Conservation (phyloP, 1,140 invertebrate species). For the Drosophila subobscura region DNA sequence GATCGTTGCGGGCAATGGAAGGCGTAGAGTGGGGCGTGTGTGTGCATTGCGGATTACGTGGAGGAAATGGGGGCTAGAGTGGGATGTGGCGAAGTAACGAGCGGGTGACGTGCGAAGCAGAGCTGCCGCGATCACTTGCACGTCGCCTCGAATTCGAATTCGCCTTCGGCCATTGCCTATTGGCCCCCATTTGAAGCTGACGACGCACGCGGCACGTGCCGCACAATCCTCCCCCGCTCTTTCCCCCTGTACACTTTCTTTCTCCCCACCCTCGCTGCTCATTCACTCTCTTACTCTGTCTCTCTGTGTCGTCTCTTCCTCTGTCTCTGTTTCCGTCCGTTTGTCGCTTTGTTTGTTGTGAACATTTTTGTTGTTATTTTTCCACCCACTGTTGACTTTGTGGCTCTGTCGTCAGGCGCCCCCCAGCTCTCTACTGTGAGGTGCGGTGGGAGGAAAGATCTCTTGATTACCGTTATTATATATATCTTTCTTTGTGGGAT, state of each 20-base stretch:
- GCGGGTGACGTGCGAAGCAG: slow-evolving; percentile 27
- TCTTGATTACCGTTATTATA: no score
- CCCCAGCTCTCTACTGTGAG: not conserved
- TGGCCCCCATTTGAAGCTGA: slow-evolving; percentile 64
- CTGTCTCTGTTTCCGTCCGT: slow-evolving; percentile 18
- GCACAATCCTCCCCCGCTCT: slow-evolving; percentile 39
- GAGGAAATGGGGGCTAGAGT: not conserved
- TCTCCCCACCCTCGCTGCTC: not conserved
- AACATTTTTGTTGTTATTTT: slow-evolving; percentile 56
- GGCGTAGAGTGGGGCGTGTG: not conserved
- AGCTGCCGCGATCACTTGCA: slow-evolving; percentile 73
- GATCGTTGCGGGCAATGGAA: slow-evolving; percentile 17
- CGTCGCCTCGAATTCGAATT: slow-evolving; percentile 52
- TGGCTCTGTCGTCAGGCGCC: slow-evolving; percentile 48
- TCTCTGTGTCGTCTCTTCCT: not conserved
- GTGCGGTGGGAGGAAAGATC: no score
- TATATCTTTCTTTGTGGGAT: no score
- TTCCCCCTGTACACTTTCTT: no score
- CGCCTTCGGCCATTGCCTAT: slow-evolving; percentile 43
- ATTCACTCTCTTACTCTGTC: not conserved
- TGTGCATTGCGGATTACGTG: not conserved
- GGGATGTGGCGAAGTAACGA: no score
- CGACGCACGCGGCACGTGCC: slow-evolving; percentile 69
- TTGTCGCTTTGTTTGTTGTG: slow-evolving; percentile 52
- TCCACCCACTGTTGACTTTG: slow-evolving; percentile 56